Evolutionary conservation across 2,797 vertebrate species (phyloP).

Genomic region (Prunella strophiata): DNA sequence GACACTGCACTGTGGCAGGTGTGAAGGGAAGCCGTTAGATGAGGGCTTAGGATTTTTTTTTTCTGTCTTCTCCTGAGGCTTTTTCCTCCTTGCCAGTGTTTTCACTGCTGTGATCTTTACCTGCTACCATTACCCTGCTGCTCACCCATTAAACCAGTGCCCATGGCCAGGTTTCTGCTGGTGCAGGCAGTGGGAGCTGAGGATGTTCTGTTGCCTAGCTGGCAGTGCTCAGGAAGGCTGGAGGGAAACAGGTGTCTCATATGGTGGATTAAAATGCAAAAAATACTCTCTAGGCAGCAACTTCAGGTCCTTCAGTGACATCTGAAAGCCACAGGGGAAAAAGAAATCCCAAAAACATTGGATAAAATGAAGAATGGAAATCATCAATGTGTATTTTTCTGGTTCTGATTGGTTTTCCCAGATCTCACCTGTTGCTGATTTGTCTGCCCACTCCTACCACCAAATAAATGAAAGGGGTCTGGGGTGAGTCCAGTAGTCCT

Average conservation of each 20-base stretch:
- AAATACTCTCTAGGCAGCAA: neutral
- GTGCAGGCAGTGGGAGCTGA: neutral
- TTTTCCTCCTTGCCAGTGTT: neutral
- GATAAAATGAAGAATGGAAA: neutral
- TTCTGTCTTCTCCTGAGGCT: neutral
- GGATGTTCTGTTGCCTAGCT: neutral
- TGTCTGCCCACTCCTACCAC: neutral
- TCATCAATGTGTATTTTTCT: neutral
- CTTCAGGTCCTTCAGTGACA: neutral
- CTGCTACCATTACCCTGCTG: neutral
- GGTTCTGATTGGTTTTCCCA: neutral
- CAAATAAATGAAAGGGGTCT: neutral
- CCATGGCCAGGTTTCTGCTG: fast-evolving
- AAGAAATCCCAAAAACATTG: neutral
- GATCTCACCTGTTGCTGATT: fast-evolving
- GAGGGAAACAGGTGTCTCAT: neutral
- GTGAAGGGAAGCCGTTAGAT: neutral
- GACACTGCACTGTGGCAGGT: neutral
- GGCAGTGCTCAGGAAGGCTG: neutral
- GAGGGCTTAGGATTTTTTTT: neutral
- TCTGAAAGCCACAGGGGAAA: neutral
- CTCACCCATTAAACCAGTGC: neutral
- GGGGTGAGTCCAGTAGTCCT: neutral
- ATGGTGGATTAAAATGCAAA: neutral
- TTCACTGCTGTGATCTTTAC: neutral